Percentiles rank a stretch among this genome's conserved stretches.
phyloP scores from a whole-genome alignment of 2,797 vertebrate species.

The Furcifer pardalis region DNA sequence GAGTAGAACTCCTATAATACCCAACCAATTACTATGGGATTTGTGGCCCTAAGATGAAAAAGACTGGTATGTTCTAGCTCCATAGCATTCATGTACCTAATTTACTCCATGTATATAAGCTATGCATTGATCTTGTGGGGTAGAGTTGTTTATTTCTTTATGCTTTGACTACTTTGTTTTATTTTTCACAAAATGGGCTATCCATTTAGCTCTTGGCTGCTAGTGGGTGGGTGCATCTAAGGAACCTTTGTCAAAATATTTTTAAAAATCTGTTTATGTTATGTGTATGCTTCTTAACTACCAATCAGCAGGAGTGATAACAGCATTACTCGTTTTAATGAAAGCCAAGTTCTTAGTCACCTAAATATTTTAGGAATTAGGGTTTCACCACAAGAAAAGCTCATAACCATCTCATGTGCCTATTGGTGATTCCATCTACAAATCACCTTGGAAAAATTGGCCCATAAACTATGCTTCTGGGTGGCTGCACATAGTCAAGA shows the following conservation, averaged over 20 bases:
- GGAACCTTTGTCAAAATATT: not conserved
- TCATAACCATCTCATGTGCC: not conserved
- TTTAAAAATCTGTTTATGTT: not conserved
- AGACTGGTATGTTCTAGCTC: not conserved
- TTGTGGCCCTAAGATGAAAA: not conserved
- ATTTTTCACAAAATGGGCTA: not conserved
- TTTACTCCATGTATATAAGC: not conserved
- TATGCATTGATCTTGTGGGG: not conserved
- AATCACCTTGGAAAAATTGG: not conserved
- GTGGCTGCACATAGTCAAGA: not conserved
- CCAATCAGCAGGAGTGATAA: not conserved
- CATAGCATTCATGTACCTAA: not conserved
- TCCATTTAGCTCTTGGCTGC: not conserved
- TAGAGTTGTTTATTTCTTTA: not conserved
- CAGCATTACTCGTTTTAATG: not conserved
- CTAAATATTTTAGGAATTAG: not conserved
- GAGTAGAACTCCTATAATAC: not conserved
- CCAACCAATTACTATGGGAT: no score
- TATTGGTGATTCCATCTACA: not conserved
- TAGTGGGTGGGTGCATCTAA: not conserved
- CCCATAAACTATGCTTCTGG: not conserved
- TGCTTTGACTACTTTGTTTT: not conserved
- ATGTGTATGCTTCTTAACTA: not conserved
- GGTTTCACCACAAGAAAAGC: not conserved
- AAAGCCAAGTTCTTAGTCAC: not conserved